These are phyloP conservation scores for Acinonyx jubatus DNA, from an alignment of 2,113 vertebrate species.

Conservation along the genomic window DNA sequence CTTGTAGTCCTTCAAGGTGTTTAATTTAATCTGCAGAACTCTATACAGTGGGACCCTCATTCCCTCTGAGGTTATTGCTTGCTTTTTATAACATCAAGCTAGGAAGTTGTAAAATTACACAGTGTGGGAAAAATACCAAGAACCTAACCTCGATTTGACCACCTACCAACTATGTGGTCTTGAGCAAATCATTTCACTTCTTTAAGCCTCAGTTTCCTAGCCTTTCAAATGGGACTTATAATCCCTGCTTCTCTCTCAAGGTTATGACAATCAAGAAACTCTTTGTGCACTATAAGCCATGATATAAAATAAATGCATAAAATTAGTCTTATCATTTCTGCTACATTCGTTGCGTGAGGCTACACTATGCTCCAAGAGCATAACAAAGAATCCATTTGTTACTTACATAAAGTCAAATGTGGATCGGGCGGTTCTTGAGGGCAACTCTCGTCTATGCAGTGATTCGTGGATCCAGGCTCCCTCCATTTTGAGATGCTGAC, in stretches of 20 bases:
- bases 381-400: background rate
- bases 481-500: background rate
- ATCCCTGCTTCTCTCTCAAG: background rate
- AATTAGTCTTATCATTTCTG: background rate
- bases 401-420: background rate
- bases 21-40: conserved; percentile 78
- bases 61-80: conserved; percentile 60
- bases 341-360: background rate
- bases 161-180: conserved; percentile 60
- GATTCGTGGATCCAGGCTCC: background rate
- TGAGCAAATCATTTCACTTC: conserved; percentile 36
- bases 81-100: conserved; percentile 65
- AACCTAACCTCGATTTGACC: conserved; percentile 47
- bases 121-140: conserved; percentile 44
- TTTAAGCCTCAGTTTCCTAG: conserved; percentile 45
- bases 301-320: background rate
- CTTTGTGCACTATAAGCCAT: background rate
- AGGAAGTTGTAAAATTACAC: conserved; percentile 72
- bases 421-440: background rate
- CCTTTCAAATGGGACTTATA: conserved; percentile 20
- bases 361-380: background rate
- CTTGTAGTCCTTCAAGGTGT: conserved; percentile 74
- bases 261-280: background rate
- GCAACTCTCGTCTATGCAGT: background rate
- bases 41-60: conserved; percentile 52